Base-by-base conservation (phyloP, 2,113 vertebrate genomes). In the Mastomys coucha region DNA sequence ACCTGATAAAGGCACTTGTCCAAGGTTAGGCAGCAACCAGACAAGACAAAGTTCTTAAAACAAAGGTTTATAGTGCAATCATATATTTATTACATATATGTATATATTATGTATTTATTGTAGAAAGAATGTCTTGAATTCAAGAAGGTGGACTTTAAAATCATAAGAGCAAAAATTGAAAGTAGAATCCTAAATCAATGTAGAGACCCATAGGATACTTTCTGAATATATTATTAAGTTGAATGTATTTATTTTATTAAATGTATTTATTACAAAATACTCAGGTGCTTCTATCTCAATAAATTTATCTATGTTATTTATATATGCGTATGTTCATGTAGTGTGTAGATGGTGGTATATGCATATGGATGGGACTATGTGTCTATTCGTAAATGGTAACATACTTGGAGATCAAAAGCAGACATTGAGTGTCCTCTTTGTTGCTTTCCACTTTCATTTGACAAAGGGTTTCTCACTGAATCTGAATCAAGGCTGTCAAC, bases 121-220 rank as follows among this genome's bases (percentile, higher is more conserved):
- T 26, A 85, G 33, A 39, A 88, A 77, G 60, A 39, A n/a, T 51
- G 7, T 8, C 19, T 93, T 96, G 10, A 10, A 51, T 5, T 84
- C 33, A n/a, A 63, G 4, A 45, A 10, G 75, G 56, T 51, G 63
- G 26, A 28, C 39, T 95, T 69, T 84, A n/a, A 60, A 53, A 58
- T 0, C 67, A 53, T 39, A 72, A 39, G 86, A 73, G 51, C 24
- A 88, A 39, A 75, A 19, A 39, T 76, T 89, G 13, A 81, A 82
- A 93, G 60, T 69, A 76, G 73, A 87, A 70, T 93, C 69, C 22
- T 88, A 82, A 96, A 90, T 20, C 73, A 10, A 12, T 33, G 49
- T 20, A 92, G 26, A 24, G 1, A 85, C 45, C 24, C 28, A 81
- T 20, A 17, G 26, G 53, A 51, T 69, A 60, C 58, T 70, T 82